Evolutionary conservation across 2,888 invertebrate species (phyloP).

Genomic region (Subacronicta megacephala): DNA sequence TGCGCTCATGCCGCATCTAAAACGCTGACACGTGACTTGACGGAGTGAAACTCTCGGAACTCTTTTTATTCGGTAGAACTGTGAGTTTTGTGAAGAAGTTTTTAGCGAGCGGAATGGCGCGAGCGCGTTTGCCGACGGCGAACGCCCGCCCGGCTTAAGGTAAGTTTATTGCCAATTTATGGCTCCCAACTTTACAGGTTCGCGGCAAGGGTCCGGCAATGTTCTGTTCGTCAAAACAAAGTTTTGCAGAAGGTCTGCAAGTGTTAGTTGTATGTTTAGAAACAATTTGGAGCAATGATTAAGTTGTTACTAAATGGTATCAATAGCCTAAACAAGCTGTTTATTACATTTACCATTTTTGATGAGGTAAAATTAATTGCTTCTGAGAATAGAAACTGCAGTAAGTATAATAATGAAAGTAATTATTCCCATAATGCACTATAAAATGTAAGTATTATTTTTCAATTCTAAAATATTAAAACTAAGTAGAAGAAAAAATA

Average conservation of each 20-base stretch:
- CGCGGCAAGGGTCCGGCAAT: conserved; percentile 73
- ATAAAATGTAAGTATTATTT: neutral
- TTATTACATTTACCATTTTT: conserved; percentile 29
- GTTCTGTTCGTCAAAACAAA: conserved; percentile 80
- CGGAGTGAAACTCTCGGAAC: conserved; percentile 82
- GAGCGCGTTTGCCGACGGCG: conserved; percentile 84
- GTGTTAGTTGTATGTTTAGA: conserved; percentile 63
- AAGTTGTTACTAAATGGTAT: conserved; percentile 52
- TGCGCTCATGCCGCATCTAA: conserved; percentile 85
- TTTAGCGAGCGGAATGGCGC: conserved; percentile 83
- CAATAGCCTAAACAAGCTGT: conserved; percentile 65
- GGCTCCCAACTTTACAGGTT: conserved; percentile 76
- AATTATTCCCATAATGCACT: neutral
- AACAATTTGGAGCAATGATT: conserved; percentile 60
- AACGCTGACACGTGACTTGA: conserved; percentile 87
- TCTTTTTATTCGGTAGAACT: conserved; percentile 75
- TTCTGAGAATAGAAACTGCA: conserved; percentile 10
- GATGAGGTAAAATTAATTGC: conserved; percentile 6
- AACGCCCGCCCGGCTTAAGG: conserved; percentile 86
- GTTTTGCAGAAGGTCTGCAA: conserved; percentile 75
- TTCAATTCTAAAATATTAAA: too few species aligned
- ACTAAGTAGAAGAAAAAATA: neutral
- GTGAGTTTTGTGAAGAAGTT: conserved; percentile 87
- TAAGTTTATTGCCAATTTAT: conserved; percentile 89
- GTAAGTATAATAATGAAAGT: conserved; percentile 45